Evolutionary conservation across 92 coral and sea anemone genomes (phyloP).

Genomic region (Phenganax marumi): DNA sequence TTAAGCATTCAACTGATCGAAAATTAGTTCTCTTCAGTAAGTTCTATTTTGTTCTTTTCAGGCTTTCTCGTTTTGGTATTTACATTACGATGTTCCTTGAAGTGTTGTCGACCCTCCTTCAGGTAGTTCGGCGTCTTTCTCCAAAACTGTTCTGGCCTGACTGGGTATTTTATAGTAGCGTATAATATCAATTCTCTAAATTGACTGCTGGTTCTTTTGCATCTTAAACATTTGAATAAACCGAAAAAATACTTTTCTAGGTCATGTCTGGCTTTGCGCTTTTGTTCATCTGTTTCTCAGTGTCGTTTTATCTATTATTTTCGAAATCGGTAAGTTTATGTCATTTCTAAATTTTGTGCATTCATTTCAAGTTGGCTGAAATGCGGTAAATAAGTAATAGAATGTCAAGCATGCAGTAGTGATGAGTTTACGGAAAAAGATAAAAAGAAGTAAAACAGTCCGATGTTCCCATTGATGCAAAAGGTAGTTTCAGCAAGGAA

Average conservation of each 20-base stretch:
- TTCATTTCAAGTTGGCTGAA: not conserved
- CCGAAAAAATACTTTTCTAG: not conserved
- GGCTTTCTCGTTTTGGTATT: slow-evolving; percentile 25
- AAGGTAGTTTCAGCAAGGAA: no score
- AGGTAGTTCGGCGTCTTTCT: slow-evolving; percentile 9
- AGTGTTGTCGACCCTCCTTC: slow-evolving; percentile 24
- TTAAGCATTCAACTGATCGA: no score
- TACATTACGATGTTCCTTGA: slow-evolving; percentile 39
- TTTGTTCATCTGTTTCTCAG: slow-evolving; percentile 21
- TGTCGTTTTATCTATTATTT: slow-evolving; percentile 9
- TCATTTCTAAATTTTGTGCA: not conserved
- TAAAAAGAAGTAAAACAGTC: no score
- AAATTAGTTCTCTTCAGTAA: no score
- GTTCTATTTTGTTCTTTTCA: not conserved
- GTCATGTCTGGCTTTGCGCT: slow-evolving; percentile 31
- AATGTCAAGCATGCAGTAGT: not conserved
- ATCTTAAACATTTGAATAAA: no score
- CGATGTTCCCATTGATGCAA: no score
- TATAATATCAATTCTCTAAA: not conserved
- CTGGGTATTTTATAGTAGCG: no score
- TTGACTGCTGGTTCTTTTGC: no score
- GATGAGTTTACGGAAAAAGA: not conserved
- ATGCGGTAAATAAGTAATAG: not conserved
- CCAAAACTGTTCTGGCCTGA: not conserved
- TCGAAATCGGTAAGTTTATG: slow-evolving; percentile 1